These are phyloP conservation scores for Halictus quadricinctus DNA, from an alignment of 2,888 invertebrate genomes.

Conservation along the genomic window DNA sequence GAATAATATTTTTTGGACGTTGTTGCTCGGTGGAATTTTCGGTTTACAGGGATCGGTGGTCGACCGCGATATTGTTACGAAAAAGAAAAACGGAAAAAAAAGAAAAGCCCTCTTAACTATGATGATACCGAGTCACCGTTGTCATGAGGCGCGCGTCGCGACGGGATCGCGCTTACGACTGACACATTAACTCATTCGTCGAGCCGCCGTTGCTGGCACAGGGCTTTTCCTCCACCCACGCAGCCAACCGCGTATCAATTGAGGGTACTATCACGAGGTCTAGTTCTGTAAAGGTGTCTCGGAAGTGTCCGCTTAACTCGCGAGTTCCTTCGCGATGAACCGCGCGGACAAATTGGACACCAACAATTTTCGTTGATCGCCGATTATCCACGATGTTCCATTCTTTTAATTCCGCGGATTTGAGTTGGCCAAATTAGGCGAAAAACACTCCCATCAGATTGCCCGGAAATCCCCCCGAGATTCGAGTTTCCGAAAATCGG, in stretches of 20 bases:
- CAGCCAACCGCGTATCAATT: slow-evolving; percentile 61
- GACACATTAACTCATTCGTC: slow-evolving; percentile 69
- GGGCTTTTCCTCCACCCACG: slow-evolving; percentile 68
- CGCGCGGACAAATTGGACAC: slow-evolving; percentile 38
- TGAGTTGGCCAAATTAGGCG: background rate
- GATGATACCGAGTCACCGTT: background rate
- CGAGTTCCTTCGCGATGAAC: slow-evolving; percentile 47
- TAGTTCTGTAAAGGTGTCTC: slow-evolving; percentile 57
- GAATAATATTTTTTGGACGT: background rate
- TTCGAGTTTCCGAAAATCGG: background rate
- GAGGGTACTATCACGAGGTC: slow-evolving; percentile 60
- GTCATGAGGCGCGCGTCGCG: slow-evolving; percentile 70
- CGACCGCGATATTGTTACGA: background rate
- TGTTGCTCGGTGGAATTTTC: background rate
- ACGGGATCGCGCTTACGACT: slow-evolving; percentile 78
- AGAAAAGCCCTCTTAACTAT: background rate
- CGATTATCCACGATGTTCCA: background rate
- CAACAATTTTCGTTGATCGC: slow-evolving; percentile 27
- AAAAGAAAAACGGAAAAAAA: too few relatives aligned
- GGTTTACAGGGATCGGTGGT: background rate
- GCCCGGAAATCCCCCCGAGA: background rate
- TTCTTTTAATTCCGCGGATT: background rate
- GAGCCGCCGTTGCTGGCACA: slow-evolving; percentile 60
- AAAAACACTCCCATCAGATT: background rate
- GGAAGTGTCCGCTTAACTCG: slow-evolving; percentile 53